phyloP scores from a whole-genome alignment of 2,888 invertebrate species.

The Poecilus cupreus region DNA sequence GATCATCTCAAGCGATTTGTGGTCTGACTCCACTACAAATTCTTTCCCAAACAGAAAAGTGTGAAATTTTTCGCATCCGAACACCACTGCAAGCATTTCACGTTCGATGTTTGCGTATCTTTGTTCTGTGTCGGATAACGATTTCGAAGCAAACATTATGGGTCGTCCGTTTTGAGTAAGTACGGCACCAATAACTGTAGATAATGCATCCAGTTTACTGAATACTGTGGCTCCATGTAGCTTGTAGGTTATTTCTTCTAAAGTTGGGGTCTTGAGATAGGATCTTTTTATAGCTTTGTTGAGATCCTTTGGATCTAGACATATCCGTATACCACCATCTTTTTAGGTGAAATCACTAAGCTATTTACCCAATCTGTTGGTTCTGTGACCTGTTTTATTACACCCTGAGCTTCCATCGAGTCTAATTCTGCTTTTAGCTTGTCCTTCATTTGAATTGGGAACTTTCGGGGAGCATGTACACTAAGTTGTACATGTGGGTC shows the following conservation, averaged over 20 bases:
- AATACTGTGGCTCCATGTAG: slow-evolving; percentile 63
- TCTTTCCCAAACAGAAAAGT: slow-evolving; percentile 63
- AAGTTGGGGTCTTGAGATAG: slow-evolving; percentile 63
- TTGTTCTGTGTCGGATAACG: slow-evolving; percentile 62
- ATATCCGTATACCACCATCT: slow-evolving; percentile 62
- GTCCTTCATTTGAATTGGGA: too few species aligned
- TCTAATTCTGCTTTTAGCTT: too few species aligned
- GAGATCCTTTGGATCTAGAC: slow-evolving; percentile 64
- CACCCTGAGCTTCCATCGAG: too few species aligned
- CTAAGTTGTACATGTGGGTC: too few species aligned
- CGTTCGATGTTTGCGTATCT: slow-evolving; percentile 64
- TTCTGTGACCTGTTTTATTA: too few species aligned
- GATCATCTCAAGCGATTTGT: slow-evolving; percentile 64
- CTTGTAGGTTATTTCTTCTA: slow-evolving; percentile 64
- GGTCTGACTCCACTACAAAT: slow-evolving; percentile 64
- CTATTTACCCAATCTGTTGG: slow-evolving; percentile 4
- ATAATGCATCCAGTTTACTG: slow-evolving; percentile 62
- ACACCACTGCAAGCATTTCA: slow-evolving; percentile 63
- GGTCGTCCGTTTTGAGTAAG: slow-evolving; percentile 64
- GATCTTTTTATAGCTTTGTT: slow-evolving; percentile 63
- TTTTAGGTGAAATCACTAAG: slow-evolving; percentile 45
- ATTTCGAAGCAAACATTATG: slow-evolving; percentile 65
- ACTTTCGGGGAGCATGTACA: too few species aligned
- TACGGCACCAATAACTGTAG: slow-evolving; percentile 61
- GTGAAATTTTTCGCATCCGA: slow-evolving; percentile 63